Evolutionary conservation across 2,113 vertebrate genomes (phyloP), one percentile per base, ranked within the genome.

Genomic region (Trochalopteron elliotii): DNA sequence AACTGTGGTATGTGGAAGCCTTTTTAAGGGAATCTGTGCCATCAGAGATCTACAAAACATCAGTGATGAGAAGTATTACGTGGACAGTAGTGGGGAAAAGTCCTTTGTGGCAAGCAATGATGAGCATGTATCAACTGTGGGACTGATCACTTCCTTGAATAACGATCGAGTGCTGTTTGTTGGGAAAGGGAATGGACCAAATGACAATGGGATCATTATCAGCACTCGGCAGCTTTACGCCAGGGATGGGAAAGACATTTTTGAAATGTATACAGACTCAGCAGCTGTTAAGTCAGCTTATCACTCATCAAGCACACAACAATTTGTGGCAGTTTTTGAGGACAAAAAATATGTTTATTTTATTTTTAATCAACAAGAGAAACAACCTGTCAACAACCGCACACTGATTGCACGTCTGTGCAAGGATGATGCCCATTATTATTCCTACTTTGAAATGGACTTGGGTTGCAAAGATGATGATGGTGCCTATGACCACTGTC

Each of bases 361-460:
- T 93, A 96, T 99, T 96, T 99, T 99, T 96, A 99, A 99, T 37
- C 98, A 99, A 40, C 97, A 98, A 33, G 98, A 98, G 72, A 97
- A 97, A 33, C 98, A 98, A 59, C 98, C 98, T 5, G 97, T 92
- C 78, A 98, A 97, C 77, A 99, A 99, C 91, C 98, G 98, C 95
- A 99, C 99, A 15, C 98, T 99, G 45, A 96, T 99, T 81, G 98
- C 99, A 0, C 98, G 99, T 37, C 98, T 99, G 94, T 99, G 99
- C 89, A 99, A 99, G 64, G 59, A 98, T 2, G 99, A 99, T 87
- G 94, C 96, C 27, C 95, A 94, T 33, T 99, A 99, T 49, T 99
- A 98, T 94, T 99, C 99, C n/a, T 99, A 99, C 96, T 98, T 99
- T 6, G 99, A 99, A 97, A 98, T 99, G 97, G 99, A 99, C 96